Conservation (phyloP, 1,140 invertebrate species). For the Listronotus bonariensis region DNA sequence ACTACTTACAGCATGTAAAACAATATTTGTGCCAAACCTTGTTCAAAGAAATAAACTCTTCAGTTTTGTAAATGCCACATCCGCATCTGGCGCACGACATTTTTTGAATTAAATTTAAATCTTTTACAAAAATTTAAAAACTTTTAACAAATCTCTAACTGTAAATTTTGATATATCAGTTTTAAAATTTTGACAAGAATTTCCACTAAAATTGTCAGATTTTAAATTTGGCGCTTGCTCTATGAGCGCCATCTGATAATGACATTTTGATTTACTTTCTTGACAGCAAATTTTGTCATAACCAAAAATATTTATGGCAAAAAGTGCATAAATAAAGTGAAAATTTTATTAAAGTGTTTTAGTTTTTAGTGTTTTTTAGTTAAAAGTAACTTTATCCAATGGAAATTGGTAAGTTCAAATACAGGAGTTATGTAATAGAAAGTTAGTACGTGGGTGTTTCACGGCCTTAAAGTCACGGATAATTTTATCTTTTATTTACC, state of each 20-base stretch:
- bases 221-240: conserved; percentile 16
- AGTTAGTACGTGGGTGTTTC: conserved; percentile 26
- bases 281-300: conserved; percentile 41
- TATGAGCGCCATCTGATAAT: conserved; percentile 14
- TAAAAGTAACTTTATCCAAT: conserved; percentile 14
- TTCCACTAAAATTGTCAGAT: neutral
- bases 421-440: neutral
- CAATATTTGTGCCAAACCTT: conserved; percentile 58
- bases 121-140: neutral
- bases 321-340: conserved; percentile 39
- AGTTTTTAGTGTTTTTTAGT: conserved; percentile 27
- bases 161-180: conserved; percentile 28
- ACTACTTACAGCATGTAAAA: conserved; percentile 56
- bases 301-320: conserved; percentile 42
- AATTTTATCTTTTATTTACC: conserved; percentile 21
- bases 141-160: conserved; percentile 3
- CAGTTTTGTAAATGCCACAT: conserved; percentile 56
- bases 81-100: conserved; percentile 55
- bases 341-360: conserved; percentile 29
- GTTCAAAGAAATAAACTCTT: conserved; percentile 54
- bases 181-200: conserved; percentile 11
- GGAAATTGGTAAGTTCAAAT: conserved; percentile 12
- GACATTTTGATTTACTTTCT: conserved; percentile 17
- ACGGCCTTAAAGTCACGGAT: conserved; percentile 16
- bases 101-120: conserved; percentile 12